Conservation (phyloP, 2,113 vertebrate genomes). For the Limanda limanda region DNA sequence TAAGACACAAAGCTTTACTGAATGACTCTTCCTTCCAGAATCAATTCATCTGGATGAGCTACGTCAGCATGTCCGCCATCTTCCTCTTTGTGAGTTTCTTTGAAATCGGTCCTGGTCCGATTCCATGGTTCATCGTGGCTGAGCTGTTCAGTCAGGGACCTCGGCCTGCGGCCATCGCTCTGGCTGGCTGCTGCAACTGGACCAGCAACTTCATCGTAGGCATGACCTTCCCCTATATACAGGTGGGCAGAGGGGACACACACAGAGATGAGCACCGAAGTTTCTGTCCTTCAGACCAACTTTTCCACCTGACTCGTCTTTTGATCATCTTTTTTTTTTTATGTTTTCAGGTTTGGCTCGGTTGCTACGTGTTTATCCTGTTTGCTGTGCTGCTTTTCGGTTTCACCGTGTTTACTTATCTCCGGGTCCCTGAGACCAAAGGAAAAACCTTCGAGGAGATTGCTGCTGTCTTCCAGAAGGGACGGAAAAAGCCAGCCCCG, state of each 20-base stretch:
- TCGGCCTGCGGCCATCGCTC: conserved; percentile 89
- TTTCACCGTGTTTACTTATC: conserved; percentile 87
- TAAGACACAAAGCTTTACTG: not conserved
- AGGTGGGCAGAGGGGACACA: conserved; percentile 76
- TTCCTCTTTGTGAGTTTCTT: conserved; percentile 97
- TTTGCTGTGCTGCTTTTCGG: conserved; percentile 87
- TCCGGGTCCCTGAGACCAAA: conserved; percentile 95
- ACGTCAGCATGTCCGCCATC: conserved; percentile 90
- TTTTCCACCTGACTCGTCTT: not conserved
- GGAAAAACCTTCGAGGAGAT: conserved; percentile 96
- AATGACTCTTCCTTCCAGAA: conserved; percentile 65
- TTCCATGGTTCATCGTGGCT: conserved; percentile 97
- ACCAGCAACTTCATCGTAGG: conserved; percentile 94
- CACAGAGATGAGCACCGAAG: no score
- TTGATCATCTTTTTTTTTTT: not conserved
- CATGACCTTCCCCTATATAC: conserved; percentile 92
- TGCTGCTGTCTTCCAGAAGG: conserved; percentile 86
- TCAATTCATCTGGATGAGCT: conserved; percentile 91
- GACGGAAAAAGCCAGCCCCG: conserved; percentile 19
- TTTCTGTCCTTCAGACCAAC: not conserved
- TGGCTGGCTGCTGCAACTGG: conserved; percentile 95
- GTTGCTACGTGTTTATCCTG: conserved; percentile 88
- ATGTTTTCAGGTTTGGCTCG: conserved; percentile 82
- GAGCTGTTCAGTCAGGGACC: conserved; percentile 99
- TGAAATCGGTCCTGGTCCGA: conserved; percentile 95